These are phyloP conservation scores for Uromys caudimaculatus DNA, from an alignment of 2,797 vertebrate species.

Conservation along the genomic window DNA sequence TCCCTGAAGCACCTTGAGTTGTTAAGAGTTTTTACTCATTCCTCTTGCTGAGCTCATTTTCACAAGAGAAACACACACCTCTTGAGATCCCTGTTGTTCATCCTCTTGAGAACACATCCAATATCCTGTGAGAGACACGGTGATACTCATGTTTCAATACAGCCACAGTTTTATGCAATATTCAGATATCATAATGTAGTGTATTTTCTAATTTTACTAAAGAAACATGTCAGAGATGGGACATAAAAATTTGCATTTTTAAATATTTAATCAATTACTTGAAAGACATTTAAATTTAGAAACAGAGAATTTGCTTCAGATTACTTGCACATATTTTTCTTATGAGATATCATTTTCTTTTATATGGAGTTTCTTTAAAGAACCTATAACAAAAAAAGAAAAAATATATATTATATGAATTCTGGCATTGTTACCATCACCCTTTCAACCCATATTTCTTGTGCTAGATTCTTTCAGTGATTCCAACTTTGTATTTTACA, in stretches of 20 bases:
- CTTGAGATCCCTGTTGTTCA: neutral
- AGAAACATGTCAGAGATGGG: neutral
- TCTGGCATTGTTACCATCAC: neutral
- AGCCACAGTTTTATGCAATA: neutral
- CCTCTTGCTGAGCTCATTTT: neutral
- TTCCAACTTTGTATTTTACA: neutral
- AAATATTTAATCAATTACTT: neutral
- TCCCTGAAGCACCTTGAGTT: neutral
- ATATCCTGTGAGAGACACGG: neutral
- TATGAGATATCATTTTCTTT: neutral
- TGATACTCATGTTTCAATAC: neutral
- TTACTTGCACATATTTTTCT: neutral
- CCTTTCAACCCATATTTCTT: neutral
- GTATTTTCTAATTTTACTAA: neutral
- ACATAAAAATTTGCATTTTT: neutral
- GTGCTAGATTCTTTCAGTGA: neutral
- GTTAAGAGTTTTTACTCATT: neutral
- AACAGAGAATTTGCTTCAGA: constrained; percentile 10
- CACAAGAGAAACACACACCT: neutral
- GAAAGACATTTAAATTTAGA: neutral
- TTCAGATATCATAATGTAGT: neutral
- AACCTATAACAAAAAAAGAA: neutral
- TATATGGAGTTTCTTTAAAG: neutral
- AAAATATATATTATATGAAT: constrained; percentile 18
- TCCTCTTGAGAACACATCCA: neutral